These are phyloP conservation scores for Tympanuchus pallidicinctus DNA, from an alignment of 2,113 vertebrate genomes.

Conservation along the genomic window DNA sequence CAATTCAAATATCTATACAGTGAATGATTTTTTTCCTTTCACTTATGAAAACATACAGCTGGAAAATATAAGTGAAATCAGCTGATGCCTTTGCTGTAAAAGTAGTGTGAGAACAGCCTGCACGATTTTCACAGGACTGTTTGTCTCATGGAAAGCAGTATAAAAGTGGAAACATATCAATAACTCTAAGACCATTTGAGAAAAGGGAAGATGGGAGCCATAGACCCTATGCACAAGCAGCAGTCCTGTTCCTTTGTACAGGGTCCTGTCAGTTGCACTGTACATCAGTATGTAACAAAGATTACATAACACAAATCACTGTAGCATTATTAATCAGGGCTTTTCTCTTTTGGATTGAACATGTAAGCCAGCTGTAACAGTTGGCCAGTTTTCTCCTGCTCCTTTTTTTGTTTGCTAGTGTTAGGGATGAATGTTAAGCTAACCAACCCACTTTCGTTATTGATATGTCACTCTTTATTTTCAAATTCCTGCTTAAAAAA, in stretches of 20 bases:
- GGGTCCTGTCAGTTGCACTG: not conserved
- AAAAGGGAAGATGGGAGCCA: not conserved
- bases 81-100: not conserved
- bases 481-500: not conserved
- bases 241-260: not conserved
- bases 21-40: not conserved
- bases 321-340: not conserved
- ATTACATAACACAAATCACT: not conserved
- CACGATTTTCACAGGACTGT: not conserved
- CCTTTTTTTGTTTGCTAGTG: not conserved
- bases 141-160: not conserved
- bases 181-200: not conserved
- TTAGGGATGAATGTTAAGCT: not conserved
- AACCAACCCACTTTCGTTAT: not conserved
- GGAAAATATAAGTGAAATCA: not conserved
- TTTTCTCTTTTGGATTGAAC: not conserved
- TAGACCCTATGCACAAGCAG: not conserved
- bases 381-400: not conserved
- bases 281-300: not conserved
- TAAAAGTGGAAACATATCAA: not conserved
- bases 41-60: not conserved
- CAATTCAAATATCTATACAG: not conserved
- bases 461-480: not conserved
- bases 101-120: not conserved
- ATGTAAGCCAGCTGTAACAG: not conserved